Evolutionary conservation across 1,140 invertebrate genomes (phyloP), one percentile per base, ranked within the genome.

Genomic region (Ooceraea biroi): DNA sequence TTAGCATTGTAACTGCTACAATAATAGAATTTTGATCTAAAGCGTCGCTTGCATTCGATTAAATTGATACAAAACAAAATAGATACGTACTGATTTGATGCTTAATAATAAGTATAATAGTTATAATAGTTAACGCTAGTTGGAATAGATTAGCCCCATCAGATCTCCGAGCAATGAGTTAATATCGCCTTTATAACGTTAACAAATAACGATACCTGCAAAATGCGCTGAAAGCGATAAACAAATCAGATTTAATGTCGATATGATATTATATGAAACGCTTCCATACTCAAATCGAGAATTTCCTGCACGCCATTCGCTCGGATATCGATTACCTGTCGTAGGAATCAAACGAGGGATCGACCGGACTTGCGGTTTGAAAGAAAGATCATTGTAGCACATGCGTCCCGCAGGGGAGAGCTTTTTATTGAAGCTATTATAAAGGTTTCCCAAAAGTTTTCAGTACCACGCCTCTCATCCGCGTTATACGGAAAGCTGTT

Each of bases 321-420:
- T 30, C 22, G 60, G 71, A 83, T 89, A 89, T 89, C 71, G 88
- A 89, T 89, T 89, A 89, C 57, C 88, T 87, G 87, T 89, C 88
- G 77, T 46, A 44, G 61, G 73, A 89, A 89, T 89, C 85, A 83
- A 89, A 88, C 73, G 58, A 84, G 83, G 77, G 82, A 82, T 86
- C 84, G 84, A 84, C 30, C 84, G 69, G 63, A 63, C 60, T 83
- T 80, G 87, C 48, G 84, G 80, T 82, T 86, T 84, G 85, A 85
- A 87, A 89, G 82, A 86, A 89, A 89, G 84, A 82, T 82, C 74
- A 89, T 78, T 89, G 88, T 88, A 77, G 84, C 87, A 88, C 85
- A 89, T 86, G 87, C 71, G 88, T 89, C 87, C 80, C 85, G 58
- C 4, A 71, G 82, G 85, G 82, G 82, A 57, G 76, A 50, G 76